Evolutionary conservation across 2,797 vertebrate genomes (phyloP).

Genomic region (Leucoraja ocellata): DNA sequence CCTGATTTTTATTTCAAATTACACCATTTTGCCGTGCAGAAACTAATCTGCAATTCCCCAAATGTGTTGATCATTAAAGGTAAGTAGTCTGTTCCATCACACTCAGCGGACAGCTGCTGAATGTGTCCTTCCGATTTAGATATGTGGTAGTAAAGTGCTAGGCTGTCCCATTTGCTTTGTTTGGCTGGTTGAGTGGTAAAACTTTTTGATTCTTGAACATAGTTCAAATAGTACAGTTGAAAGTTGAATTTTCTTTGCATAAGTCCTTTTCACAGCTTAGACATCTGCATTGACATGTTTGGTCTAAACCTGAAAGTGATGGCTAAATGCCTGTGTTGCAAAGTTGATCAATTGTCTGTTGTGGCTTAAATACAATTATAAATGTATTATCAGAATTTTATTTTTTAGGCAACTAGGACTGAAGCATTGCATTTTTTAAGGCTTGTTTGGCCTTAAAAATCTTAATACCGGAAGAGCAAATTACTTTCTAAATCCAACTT

Average conservation of each 20-base stretch:
- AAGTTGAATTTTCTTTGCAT: conserved; percentile 92
- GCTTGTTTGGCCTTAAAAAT: background rate
- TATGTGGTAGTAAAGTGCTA: conserved; percentile 99
- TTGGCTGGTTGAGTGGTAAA: conserved; percentile 99
- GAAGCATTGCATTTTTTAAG: background rate
- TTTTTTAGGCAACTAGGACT: background rate
- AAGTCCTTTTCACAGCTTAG: conserved; percentile 99
- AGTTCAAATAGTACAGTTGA: conserved; percentile 79
- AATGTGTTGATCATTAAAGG: conserved; percentile 25
- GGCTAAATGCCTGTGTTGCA: background rate
- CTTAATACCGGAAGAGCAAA: background rate
- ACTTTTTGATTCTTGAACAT: conserved; percentile 82
- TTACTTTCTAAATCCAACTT: background rate
- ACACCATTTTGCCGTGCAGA: background rate
- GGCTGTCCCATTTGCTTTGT: conserved; percentile 96
- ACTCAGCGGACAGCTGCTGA: background rate
- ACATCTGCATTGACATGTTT: conserved; percentile 20
- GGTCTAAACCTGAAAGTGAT: conserved; percentile 6
- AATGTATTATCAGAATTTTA: background rate
- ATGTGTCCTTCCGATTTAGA: conserved; percentile 41
- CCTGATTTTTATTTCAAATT: background rate
- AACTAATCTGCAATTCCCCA: conserved; percentile 6
- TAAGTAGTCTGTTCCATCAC: conserved; percentile 12
- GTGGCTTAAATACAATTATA: background rate
- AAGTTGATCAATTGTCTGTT: background rate